Percentiles rank a stretch among this genome's conserved stretches.
Conservation (phyloP, 2,888 invertebrate species). For the Platerodrilus igneus region DNA sequence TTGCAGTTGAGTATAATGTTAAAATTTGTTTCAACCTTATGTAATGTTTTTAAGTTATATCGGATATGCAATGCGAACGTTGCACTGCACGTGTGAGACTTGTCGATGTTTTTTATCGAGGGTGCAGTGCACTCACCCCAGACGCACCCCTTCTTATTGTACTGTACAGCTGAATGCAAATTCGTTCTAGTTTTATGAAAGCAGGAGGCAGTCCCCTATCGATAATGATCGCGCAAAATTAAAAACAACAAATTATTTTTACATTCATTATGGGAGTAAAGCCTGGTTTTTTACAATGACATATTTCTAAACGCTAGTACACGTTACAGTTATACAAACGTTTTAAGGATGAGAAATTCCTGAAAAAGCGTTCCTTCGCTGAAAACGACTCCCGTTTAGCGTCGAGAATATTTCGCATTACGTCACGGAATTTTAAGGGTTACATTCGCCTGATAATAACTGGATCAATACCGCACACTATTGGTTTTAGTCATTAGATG, state of each 20-base stretch:
- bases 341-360: conserved; percentile 16
- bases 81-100: conserved; percentile 17
- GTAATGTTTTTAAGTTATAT: too few species aligned
- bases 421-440: conserved; percentile 4
- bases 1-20: too few species aligned
- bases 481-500: conserved; percentile 34
- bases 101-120: conserved; percentile 27
- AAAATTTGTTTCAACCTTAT: too few species aligned
- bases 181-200: conserved; percentile 25
- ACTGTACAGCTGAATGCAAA: conserved; percentile 28
- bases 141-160: conserved; percentile 25
- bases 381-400: conserved; percentile 16
- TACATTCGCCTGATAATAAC: conserved; percentile 18
- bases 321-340: conserved; percentile 24
- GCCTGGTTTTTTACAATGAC: conserved; percentile 18
- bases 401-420: conserved; percentile 13
- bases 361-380: conserved; percentile 21
- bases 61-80: too few species aligned
- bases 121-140: conserved; percentile 32
- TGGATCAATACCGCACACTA: conserved; percentile 34
- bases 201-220: conserved; percentile 12
- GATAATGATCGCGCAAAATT: too few species aligned
- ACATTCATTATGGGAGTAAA: too few species aligned
- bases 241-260: too few species aligned
- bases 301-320: conserved; percentile 27